Base-by-base conservation (phyloP, 2,888 invertebrate genomes). In the Noctua comes region DNA sequence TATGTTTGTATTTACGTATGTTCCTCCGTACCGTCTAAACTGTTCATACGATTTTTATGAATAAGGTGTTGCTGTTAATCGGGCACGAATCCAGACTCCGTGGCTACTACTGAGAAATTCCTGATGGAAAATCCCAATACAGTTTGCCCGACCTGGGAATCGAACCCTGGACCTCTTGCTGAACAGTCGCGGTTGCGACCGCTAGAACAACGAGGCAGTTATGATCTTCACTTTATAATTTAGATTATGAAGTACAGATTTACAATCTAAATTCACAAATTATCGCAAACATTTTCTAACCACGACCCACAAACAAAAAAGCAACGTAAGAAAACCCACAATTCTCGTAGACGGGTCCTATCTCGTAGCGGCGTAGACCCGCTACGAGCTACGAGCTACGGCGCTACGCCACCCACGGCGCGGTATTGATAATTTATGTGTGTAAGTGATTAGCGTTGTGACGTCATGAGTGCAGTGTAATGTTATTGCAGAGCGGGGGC, bases 371-470 rank as follows among this genome's bases (percentile, higher is more conserved):
- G 80, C 83, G 80, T 77, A 79, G 82, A 81, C 79, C 73, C 79
- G 79, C 89, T 88, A 87, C 88, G 90, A 79, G 76, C 86, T 87
- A 87, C 88, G 88, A 78, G 88, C 88, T 88, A 88, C 83, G 84
- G 48, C 77, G 87, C 86, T 86, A 85, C 89, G 80, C 46, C 81
- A 83, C 87, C 68, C 86, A 85, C 82, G 64, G 66, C 79, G 76
- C 80, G 64, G 40, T 79, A 86, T 83, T 87, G 87, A 83, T 88
- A 89, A 90, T 88, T 89, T 90, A 90, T 91, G 88, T 91, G 86
- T 88, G 89, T 90, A 87, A 89, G 88, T 92, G 92, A 93, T 93
- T 93, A 93, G 92, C 89, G 90, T 86, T 91, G 88, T 91, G 91
- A 91, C 90, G 91, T 92, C 91, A 91, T 78, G 82, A 86, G 89